Conservation (phyloP, 2,888 invertebrate species). For the Pharmacophagus antenor region DNA sequence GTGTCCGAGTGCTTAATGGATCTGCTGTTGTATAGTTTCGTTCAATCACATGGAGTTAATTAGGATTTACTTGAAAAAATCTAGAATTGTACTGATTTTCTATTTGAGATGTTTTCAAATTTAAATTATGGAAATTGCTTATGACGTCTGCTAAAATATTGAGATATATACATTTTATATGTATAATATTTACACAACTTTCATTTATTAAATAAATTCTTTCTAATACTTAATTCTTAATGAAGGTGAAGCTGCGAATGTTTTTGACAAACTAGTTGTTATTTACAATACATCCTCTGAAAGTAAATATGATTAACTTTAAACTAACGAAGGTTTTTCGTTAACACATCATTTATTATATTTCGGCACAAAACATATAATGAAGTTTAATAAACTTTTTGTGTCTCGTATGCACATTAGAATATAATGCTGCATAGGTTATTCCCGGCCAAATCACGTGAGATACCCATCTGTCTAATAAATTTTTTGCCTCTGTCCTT, state of each 20-base stretch:
- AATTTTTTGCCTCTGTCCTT: slow-evolving; percentile 17
- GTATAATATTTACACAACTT: no score
- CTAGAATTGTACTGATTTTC: background rate
- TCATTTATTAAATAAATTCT: no score
- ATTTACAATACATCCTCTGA: background rate
- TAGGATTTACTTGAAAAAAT: background rate
- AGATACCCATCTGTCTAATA: slow-evolving; percentile 23
- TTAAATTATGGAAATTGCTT: no score
- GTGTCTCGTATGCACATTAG: background rate
- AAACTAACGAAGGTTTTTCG: background rate
- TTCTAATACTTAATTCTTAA: no score
- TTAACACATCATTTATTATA: background rate
- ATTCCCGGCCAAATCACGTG: slow-evolving; percentile 25
- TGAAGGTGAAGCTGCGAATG: no score
- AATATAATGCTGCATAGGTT: slow-evolving; percentile 14
- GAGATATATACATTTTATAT: no score
- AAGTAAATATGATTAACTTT: background rate
- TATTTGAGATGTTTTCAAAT: no score
- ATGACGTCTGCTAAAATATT: no score
- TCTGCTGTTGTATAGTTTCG: background rate
- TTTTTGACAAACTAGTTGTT: no score
- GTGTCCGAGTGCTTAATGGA: slow-evolving; percentile 1
- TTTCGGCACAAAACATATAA: slow-evolving; percentile 1
- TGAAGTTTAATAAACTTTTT: slow-evolving; percentile 4
- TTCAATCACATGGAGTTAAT: background rate